phyloP scores from a whole-genome alignment of 2,888 invertebrate species.

The Drosophila nigricruria region DNA sequence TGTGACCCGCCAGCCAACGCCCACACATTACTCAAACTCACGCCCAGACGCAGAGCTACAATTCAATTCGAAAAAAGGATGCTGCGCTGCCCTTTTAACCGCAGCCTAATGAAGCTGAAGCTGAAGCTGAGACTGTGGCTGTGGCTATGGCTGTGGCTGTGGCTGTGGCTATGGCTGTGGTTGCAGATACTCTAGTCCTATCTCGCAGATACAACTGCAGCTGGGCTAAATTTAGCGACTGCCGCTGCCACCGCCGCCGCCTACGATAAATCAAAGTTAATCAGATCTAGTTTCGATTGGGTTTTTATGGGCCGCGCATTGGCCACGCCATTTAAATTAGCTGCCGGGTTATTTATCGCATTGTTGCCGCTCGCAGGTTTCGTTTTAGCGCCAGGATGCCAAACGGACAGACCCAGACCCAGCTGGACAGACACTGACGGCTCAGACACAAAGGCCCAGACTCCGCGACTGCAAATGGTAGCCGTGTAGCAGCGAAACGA shows the following conservation, averaged over 20 bases:
- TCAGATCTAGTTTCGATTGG: conserved; percentile 82
- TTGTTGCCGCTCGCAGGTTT: conserved; percentile 77
- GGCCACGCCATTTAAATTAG: conserved; percentile 83
- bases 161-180: conserved; percentile 6
- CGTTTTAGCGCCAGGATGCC: conserved; percentile 76
- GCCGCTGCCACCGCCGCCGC: conserved; percentile 56
- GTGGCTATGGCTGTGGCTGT: conserved; percentile 40
- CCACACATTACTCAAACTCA: conserved; percentile 77
- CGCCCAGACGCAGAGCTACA: conserved; percentile 62
- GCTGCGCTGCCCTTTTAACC: conserved; percentile 63
- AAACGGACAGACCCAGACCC: conserved; percentile 38
- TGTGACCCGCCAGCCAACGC: conserved; percentile 58
- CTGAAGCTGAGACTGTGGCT: conserved; percentile 40
- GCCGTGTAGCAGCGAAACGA: conserved; percentile 22
- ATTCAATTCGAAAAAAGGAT: conserved; percentile 62
- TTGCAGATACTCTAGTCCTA: conserved; percentile 5
- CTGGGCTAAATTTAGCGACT: conserved; percentile 67
- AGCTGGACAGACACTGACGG: conserved; percentile 39
- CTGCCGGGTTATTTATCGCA: conserved; percentile 84
- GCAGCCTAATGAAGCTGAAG: conserved; percentile 76
- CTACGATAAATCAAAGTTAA: conserved; percentile 82
- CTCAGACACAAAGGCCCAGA: conserved; percentile 77
- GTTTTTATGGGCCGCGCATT: conserved; percentile 61
- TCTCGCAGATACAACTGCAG: conserved; percentile 7
- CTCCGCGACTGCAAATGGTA: conserved; percentile 42